Conservation (phyloP, 2,888 invertebrate species). For the Salticus scenicus region DNA sequence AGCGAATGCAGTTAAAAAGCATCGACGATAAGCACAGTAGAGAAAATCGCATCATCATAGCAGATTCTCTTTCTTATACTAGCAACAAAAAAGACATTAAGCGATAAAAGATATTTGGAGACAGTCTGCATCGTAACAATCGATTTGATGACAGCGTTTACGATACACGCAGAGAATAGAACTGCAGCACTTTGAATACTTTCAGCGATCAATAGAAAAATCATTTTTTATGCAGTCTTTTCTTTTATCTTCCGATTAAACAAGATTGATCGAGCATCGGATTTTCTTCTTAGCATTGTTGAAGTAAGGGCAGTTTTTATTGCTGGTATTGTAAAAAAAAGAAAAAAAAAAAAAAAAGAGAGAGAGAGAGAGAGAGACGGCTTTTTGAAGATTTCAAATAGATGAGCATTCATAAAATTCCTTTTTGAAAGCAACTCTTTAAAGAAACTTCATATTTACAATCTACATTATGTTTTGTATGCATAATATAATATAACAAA, state of each 20-base stretch:
- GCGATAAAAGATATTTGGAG: constrained; percentile 41
- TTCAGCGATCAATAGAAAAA: constrained; percentile 41
- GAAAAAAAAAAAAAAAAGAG: too few relatives aligned
- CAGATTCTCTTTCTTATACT: neutral
- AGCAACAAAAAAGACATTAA: constrained; percentile 10
- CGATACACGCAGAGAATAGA: neutral
- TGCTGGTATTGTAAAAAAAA: neutral
- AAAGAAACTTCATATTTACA: too few relatives aligned
- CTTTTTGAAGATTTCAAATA: too few relatives aligned
- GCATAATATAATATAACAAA: too few relatives aligned
- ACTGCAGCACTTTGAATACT: constrained; percentile 42
- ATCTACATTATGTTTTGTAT: too few relatives aligned
- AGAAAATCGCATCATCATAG: neutral
- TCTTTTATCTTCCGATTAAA: constrained; percentile 49
- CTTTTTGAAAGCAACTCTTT: too few relatives aligned
- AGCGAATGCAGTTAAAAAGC: neutral
- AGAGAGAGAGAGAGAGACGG: too few relatives aligned
- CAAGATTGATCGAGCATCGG: constrained; percentile 45
- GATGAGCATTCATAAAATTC: too few relatives aligned
- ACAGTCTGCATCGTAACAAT: constrained; percentile 25
- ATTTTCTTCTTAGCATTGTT: constrained; percentile 15
- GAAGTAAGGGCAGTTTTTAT: neutral
- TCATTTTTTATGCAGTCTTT: constrained; percentile 56
- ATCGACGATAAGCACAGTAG: neutral
- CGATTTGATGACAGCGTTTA: constrained; percentile 35